Conservation (phyloP, 2,797 vertebrate genomes). For the Sebastes taczanowskii region DNA sequence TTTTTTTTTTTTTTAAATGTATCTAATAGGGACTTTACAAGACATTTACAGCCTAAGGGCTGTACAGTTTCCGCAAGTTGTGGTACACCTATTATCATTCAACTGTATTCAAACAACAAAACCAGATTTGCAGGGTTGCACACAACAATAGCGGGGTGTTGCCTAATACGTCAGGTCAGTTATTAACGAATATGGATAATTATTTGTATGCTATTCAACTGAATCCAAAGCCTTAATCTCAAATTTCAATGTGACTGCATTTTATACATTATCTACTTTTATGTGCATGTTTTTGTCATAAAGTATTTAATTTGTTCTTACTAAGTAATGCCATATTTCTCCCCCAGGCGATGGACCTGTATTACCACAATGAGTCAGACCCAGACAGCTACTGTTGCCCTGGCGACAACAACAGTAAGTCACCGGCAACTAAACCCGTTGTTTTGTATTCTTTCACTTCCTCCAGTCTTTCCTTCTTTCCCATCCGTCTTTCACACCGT, state of each 20-base stretch:
- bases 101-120: background rate
- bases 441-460: conserved; percentile 44
- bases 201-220: background rate
- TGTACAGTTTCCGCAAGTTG: background rate
- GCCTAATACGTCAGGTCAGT: background rate
- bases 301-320: background rate
- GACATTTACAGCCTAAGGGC: background rate
- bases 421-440: conserved; percentile 41
- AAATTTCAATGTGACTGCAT: background rate
- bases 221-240: background rate
- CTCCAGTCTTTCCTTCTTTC: conserved; percentile 6
- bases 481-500: conserved; percentile 6
- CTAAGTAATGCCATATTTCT: conserved; percentile 40
- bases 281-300: conserved; percentile 19
- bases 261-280: background rate
- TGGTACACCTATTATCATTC: background rate
- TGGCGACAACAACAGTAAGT: conserved; percentile 83
- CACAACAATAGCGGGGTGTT: background rate
- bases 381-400: conserved; percentile 81
- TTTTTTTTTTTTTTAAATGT: background rate
- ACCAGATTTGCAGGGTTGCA: conserved; percentile 3
- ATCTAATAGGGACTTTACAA: background rate
- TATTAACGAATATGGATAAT: background rate
- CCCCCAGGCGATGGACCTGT: conserved; percentile 84
- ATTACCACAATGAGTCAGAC: conserved; percentile 83